Base-by-base conservation (phyloP, 2,113 vertebrate genomes). In the Bufo gargarizans region DNA sequence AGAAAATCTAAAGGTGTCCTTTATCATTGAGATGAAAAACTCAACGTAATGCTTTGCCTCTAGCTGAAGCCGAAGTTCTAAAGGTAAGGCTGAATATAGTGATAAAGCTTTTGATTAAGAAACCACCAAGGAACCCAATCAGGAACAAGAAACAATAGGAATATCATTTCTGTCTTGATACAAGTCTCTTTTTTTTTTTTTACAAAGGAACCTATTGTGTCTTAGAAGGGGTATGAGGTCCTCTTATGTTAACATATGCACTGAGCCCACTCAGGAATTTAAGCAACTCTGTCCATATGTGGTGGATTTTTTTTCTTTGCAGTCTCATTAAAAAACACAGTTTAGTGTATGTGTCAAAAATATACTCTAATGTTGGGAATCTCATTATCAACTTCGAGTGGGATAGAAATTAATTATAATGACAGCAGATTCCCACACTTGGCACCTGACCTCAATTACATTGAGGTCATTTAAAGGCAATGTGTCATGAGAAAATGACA, bases 101-200 rank as follows among this genome's bases (percentile, higher is more conserved):
- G 69, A 45, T 45, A 45, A 43, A 72, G 47, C 72, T 76, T 76
- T 76, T 76, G 72, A 76, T 49, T 50, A 76, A 76, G 72, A 76
- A 47, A 76, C 16, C 50, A 47, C 72, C 17, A 76, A 76, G 47
- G 47, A 76, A 50, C 47, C 45, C 19, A 76, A 76, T 76, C 17
- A 76, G 45, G 17, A 76, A 20, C 9, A 19, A 50, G 72, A 76
- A 76, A 76, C 47, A 76, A 50, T 74, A 45, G 71, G 71, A 74
- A 74, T 74, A 72, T 47, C 45, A 74, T 47, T 16, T 49, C 71
- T 74, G 45, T 49, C 71, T 17, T 74, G 16, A 47, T 13, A 49
- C 71, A 76, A 76, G 49, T 76, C 45, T 50, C 16, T 76, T 22
- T 47, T 74, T 33, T 33, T 33, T 45, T 74, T 74, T 47, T 6